Conservation (phyloP, 2,888 invertebrate genomes). For the Galeruca laticollis region DNA sequence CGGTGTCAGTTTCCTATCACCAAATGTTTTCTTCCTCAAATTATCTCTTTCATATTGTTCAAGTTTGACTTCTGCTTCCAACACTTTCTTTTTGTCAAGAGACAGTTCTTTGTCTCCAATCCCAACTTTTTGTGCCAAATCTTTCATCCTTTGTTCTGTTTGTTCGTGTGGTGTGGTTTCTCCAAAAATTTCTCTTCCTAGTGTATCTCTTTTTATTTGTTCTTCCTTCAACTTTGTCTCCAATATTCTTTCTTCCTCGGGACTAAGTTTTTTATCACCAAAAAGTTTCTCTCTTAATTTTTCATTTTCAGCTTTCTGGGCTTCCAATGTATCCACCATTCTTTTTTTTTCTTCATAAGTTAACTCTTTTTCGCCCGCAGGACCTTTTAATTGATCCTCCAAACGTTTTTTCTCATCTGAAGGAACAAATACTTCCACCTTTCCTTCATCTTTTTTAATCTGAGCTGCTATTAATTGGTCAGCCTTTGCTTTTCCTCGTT, state of each 20-base stretch:
- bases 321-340: background rate
- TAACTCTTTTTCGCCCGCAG: background rate
- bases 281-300: background rate
- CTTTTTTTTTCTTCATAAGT: background rate
- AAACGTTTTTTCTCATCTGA: background rate
- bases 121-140: too few relatives aligned
- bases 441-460: background rate
- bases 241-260: slow-evolving; percentile 7
- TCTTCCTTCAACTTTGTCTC: slow-evolving; percentile 7
- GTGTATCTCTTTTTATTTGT: background rate
- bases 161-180: background rate
- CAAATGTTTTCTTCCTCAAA: slow-evolving; percentile 8
- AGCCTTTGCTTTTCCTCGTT: too few relatives aligned
- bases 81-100: background rate
- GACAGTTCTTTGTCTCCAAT: background rate
- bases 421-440: too few relatives aligned
- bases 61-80: background rate
- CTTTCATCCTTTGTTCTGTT: background rate
- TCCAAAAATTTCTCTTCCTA: background rate
- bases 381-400: background rate
- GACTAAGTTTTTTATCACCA: slow-evolving; percentile 8
- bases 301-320: slow-evolving; percentile 2
- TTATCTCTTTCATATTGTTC: background rate
- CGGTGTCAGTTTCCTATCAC: slow-evolving; percentile 10
- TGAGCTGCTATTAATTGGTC: background rate